Base-by-base conservation (phyloP, 2,797 vertebrate species). In the Pagetopsis macropterus region DNA sequence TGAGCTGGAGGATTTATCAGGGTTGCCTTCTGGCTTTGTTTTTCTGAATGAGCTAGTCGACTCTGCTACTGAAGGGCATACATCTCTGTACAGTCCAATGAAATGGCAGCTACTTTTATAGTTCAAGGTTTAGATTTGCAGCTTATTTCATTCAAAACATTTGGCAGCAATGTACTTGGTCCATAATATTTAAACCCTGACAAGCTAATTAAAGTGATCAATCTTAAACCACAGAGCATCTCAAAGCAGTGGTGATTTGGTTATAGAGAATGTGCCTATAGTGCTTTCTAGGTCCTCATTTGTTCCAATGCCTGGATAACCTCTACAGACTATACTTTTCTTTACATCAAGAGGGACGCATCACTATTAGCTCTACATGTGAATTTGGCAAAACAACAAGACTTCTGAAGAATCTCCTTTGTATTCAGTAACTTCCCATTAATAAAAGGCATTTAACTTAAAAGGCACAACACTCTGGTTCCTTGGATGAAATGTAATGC, bases 61-160 rank as follows among this genome's bases (percentile, higher is more conserved):
- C 23, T n/a, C 23, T n/a, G 76, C 76, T 62, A 33, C 70, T 75
- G 70, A 84, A 69, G 63, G 59, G 55, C 66, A 51, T 44, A 16
- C 5, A 46, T 70, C 65, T 75, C 62, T 80, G 46, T 40, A 72
- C 12, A 65, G 61, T 51, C 64, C 64, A 46, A 56, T 75, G 68
- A 81, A 79, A 77, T 56, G 90, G 91, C 91, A 93, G 92, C 91
- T 93, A 90, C 61, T 84, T 84, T 88, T 65, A 77, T 77, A 55
- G 59, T 64, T 62, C n/a, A 61, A 56, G 23, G n/a, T 65, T 65
- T 11, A 0, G 16, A 50, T 76, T 73, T 61, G 27, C 2, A 0
- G 65, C 75, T n/a, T 33, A 51, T 66, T 80, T 27, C 19, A 72
- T 73, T 70, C 11, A 40, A 74, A 62, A 62, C 6, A 70, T 9